A percentile compares a stretch with the other conserved stretches of the same genome.
phyloP scores from a whole-genome alignment of 2,113 vertebrate genomes.

The Notechis scutatus region DNA sequence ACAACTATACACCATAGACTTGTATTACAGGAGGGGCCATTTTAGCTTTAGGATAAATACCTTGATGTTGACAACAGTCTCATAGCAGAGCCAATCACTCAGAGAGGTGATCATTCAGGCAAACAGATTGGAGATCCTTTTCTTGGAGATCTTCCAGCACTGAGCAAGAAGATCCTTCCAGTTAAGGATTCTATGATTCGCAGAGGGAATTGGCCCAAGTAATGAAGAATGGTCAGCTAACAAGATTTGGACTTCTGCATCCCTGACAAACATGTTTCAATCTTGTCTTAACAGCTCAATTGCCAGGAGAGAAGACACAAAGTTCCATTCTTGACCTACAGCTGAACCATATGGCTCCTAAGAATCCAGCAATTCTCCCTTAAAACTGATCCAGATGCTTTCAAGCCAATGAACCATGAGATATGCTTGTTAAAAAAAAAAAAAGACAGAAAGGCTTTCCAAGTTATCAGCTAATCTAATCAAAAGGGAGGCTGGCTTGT shows the following conservation, averaged over 20 bases:
- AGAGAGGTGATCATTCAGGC: neutral
- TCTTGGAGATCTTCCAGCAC: neutral
- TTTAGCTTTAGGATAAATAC: neutral
- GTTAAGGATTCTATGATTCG: neutral
- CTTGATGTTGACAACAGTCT: neutral
- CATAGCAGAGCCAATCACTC: neutral
- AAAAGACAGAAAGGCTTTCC: neutral
- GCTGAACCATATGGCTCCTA: neutral
- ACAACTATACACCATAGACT: neutral
- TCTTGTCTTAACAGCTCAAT: neutral
- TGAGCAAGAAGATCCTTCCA: neutral
- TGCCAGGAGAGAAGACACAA: neutral
- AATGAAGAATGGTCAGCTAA: neutral
- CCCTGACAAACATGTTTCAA: too few relatives aligned
- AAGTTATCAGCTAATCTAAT: neutral
- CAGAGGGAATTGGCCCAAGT: neutral
- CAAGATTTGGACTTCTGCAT: neutral
- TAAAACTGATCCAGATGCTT: constrained; percentile 10
- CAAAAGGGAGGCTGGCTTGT: neutral
- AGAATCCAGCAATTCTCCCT: neutral
- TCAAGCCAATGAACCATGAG: neutral
- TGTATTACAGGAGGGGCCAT: neutral
- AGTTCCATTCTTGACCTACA: neutral
- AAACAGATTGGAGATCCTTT: neutral
- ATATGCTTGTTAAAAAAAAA: neutral